Evolutionary conservation across 2,113 vertebrate genomes (phyloP).

Genomic region (Ctenodactylus gundi): DNA sequence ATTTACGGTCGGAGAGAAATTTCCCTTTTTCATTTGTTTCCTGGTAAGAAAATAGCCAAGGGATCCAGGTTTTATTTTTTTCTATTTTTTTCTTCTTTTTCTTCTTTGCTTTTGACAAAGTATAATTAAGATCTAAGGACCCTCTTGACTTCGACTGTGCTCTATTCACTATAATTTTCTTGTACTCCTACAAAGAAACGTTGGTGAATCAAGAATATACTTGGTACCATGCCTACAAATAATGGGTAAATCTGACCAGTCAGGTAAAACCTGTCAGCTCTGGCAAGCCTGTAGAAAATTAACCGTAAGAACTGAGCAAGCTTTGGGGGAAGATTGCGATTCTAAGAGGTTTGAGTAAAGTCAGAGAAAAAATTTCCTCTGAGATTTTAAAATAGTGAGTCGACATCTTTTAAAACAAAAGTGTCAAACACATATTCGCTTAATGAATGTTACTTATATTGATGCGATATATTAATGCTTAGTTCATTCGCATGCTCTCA

Average conservation of each 20-base stretch:
- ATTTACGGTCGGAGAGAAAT: constrained; percentile 83
- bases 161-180: constrained; percentile 58
- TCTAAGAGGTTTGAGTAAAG: not conserved
- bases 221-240: constrained; percentile 65
- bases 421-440: not conserved
- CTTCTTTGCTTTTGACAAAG: constrained; percentile 66
- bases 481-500: no score
- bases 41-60: constrained; percentile 80
- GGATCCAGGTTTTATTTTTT: constrained; percentile 63
- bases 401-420: constrained; percentile 19
- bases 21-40: constrained; percentile 83
- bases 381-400: not conserved
- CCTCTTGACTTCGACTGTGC: constrained; percentile 63
- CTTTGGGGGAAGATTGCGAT: not conserved
- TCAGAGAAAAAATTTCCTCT: not conserved
- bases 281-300: constrained; percentile 57
- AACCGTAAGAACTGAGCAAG: constrained; percentile 36
- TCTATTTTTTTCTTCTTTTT: constrained; percentile 24
- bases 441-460: no score
- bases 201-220: constrained; percentile 59
- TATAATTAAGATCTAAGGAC: constrained; percentile 83
- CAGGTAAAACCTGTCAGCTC: constrained; percentile 62
- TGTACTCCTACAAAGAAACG: constrained; percentile 43
- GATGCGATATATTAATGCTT: no score
- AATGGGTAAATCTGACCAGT: constrained; percentile 68